Conservation (phyloP, 2,888 invertebrate genomes). For the Hanleya hanleyi region DNA sequence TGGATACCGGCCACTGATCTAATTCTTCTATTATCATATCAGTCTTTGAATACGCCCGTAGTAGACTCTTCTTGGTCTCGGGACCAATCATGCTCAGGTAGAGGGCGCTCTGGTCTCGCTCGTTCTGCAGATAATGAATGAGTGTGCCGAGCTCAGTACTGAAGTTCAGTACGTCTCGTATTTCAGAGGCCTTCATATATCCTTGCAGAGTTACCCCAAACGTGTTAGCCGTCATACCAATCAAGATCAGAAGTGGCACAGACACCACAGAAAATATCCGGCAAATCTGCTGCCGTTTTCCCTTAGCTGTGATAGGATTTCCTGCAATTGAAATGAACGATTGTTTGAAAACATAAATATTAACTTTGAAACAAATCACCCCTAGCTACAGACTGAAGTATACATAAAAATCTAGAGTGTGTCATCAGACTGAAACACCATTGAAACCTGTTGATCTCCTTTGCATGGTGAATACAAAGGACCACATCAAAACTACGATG, state of each 20-base stretch:
- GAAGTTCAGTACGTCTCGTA: conserved; percentile 33
- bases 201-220: conserved; percentile 32
- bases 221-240: conserved; percentile 55
- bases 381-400: no score
- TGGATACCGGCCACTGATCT: conserved; percentile 50
- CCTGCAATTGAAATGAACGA: no score
- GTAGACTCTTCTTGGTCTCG: conserved; percentile 54
- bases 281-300: conserved; percentile 58
- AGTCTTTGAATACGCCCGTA: conserved; percentile 54
- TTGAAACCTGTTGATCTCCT: no score
- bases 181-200: conserved; percentile 15
- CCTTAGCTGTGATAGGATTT: conserved; percentile 57
- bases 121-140: conserved; percentile 54
- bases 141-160: conserved; percentile 49
- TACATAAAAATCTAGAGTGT: no score
- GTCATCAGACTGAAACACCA: no score
- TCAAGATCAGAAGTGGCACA: conserved; percentile 54
- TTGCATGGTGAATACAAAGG: no score
- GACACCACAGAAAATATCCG: conserved; percentile 58
- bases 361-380: no score
- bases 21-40: conserved; percentile 53
- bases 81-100: conserved; percentile 56
- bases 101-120: conserved; percentile 62
- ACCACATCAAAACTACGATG: no score
- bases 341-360: no score